Evolutionary conservation across 2,113 vertebrate genomes (phyloP).

Genomic region (Chamaea fasciata): DNA sequence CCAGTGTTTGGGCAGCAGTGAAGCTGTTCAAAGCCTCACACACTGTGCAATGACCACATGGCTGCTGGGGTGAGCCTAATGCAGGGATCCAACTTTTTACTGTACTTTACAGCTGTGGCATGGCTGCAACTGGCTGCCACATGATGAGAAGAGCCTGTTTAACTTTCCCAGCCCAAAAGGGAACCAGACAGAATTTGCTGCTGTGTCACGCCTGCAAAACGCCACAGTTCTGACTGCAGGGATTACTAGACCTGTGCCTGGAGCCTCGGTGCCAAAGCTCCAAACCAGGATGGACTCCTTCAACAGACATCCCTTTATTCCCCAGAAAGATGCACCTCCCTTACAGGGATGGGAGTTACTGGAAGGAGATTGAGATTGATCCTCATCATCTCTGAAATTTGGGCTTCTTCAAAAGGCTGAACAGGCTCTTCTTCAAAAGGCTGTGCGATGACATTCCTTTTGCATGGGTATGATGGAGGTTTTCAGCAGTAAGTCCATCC

Average conservation of each 20-base stretch:
- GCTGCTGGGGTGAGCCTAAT: neutral
- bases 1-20: neutral
- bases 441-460: neutral
- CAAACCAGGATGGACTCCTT: neutral
- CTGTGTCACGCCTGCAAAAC: neutral
- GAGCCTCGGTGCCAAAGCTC: neutral
- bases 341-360: neutral
- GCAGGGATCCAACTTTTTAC: neutral
- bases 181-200: neutral
- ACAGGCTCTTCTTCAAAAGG: neutral
- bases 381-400: neutral
- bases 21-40: neutral
- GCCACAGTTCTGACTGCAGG: neutral
- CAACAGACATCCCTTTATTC: neutral
- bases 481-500: neutral
- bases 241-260: neutral
- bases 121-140: neutral
- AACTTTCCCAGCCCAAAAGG: neutral
- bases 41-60: rapidly evolving
- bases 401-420: neutral
- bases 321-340: neutral
- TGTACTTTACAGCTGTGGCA: neutral
- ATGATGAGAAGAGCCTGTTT: neutral
- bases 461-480: neutral
- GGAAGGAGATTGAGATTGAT: neutral